Base-by-base conservation (phyloP, 2,113 vertebrate species). In the Dendrocopos noguchii region DNA sequence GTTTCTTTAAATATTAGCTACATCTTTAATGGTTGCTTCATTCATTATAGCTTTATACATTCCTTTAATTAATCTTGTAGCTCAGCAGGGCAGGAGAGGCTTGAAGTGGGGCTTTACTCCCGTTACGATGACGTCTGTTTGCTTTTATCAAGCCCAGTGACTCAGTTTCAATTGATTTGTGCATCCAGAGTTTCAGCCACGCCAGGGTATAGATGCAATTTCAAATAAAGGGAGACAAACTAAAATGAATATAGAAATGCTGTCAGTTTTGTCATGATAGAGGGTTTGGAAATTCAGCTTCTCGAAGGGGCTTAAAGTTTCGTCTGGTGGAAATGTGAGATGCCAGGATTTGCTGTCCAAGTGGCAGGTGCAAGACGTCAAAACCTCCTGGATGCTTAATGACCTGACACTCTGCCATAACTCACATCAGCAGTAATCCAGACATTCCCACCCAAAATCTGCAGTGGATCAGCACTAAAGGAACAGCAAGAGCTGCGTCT, bases 101-200 rank as follows among this genome's bases (percentile, higher is more conserved):
- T 77, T 70, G 47, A 93, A 94, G 72, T 46, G 36, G 42, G 65
- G 76, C 65, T 91, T 91, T 68, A n/a, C 53, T 94, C 68, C 82
- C 0, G 0, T 94, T 94, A 83, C 2, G 14, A 29, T 95, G 94
- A 89, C n/a, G 57, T 94, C 79, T 87, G 65, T 91, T 91, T 82
- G 87, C 82, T 94, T 95, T 93, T 93, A 55, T 91, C 72, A 83
- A 80, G 81, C 68, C 79, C 57, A 64, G 89, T 95, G 95, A 94
- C 87, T 95, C 89, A 75, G 68, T 94, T 92, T 85, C 84, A 68
- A 65, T 87, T 82, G 89, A 92, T 93, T 80, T 89, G 56, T 84
- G 50, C 74, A 42, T 75, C 61, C 94, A 84, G 60, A 57, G 67
- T 83, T 95, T 83, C 79, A 87, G 75, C 84, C 67, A 68, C 4